Conservation (phyloP, 1,140 invertebrate genomes). For the Oryzaephilus surinamensis region DNA sequence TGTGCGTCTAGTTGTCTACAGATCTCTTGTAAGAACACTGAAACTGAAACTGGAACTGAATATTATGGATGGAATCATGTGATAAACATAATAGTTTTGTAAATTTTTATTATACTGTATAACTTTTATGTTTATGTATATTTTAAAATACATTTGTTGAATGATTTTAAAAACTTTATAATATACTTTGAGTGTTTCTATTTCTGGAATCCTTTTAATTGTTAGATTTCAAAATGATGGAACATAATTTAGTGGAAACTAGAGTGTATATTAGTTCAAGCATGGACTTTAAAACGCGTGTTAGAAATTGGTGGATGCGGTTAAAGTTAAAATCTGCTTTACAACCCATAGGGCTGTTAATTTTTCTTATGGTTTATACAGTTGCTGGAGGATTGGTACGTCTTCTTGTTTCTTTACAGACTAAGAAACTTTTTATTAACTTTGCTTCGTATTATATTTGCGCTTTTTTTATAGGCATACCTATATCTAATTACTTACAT, state of each 20-base stretch:
- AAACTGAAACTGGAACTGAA: too few relatives aligned
- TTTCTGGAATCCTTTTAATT: neutral
- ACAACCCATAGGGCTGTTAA: conserved; percentile 56
- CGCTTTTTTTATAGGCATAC: too few relatives aligned
- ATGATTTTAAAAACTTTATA: neutral
- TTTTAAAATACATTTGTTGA: neutral
- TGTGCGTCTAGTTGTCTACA: conserved; percentile 9
- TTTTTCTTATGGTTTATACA: conserved; percentile 62
- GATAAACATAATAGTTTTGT: too few relatives aligned
- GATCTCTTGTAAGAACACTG: too few relatives aligned
- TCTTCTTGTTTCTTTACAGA: conserved; percentile 12
- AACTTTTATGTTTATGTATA: too few relatives aligned
- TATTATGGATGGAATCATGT: too few relatives aligned
- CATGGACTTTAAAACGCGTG: conserved; percentile 25
- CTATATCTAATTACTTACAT: too few relatives aligned
- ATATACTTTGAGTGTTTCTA: neutral
- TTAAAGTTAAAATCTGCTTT: conserved; percentile 48
- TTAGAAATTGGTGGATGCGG: conserved; percentile 37
- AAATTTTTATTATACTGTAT: too few relatives aligned
- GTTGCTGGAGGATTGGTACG: conserved; percentile 63
- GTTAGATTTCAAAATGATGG: neutral
- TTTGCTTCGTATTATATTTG: too few relatives aligned
- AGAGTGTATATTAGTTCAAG: conserved; percentile 25
- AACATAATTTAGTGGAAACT: conserved; percentile 18
- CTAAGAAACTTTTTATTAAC: too few relatives aligned